These are phyloP conservation scores for Aplidium turbinatum DNA, from an alignment of 23 tunicate genomes.

Conservation along the genomic window DNA sequence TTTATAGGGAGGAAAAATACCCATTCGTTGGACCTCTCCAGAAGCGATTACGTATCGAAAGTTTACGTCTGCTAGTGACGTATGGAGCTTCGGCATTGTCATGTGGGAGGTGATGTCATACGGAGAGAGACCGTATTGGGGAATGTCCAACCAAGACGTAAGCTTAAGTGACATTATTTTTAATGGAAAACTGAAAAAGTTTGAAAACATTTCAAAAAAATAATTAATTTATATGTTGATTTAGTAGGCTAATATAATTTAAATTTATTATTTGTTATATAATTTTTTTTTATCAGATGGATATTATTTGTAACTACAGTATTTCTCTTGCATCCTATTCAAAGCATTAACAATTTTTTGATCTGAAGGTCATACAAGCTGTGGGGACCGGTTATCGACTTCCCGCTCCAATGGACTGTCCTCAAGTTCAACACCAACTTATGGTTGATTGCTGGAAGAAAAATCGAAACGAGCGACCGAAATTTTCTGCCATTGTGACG, in stretches of 20 bases:
- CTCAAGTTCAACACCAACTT: conserved; percentile 78
- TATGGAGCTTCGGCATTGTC: conserved; percentile 98
- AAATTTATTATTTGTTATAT: too few species aligned
- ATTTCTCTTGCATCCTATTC: too few species aligned
- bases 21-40: conserved; percentile 98
- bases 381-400: conserved; percentile 91
- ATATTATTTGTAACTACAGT: too few species aligned
- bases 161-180: too few species aligned
- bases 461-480: conserved; percentile 86
- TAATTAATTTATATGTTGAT: too few species aligned
- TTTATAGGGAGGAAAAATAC: conserved; percentile 90
- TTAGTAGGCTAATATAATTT: too few species aligned
- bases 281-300: too few species aligned
- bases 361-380: conserved; percentile 92
- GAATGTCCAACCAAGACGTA: conserved; percentile 99
- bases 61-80: conserved; percentile 98
- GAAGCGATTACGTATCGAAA: conserved; percentile 94
- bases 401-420: conserved; percentile 96
- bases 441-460: conserved; percentile 99
- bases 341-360: too few species aligned
- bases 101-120: conserved; percentile 99
- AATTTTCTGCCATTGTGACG: conserved; percentile 67
- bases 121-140: conserved; percentile 99
- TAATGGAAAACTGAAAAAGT: too few species aligned
- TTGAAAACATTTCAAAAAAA: too few species aligned